Conservation (phyloP, 2,797 vertebrate genomes). For the Fundulus diaphanus region DNA sequence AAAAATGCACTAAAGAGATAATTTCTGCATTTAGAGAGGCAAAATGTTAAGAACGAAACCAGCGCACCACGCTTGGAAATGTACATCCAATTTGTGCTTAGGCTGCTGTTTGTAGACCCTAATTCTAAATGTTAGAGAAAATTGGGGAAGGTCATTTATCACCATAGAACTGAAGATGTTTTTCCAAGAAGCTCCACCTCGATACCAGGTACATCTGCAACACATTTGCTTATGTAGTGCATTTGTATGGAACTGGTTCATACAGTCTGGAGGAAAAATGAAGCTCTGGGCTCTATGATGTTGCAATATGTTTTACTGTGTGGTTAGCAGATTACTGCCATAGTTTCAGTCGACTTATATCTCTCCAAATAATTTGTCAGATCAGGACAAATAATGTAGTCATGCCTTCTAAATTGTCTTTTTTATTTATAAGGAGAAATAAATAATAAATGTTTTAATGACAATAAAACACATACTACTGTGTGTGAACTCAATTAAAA, state of each 20-base stretch:
- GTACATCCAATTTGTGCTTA: slow-evolving; percentile 53
- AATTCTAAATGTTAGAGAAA: slow-evolving; percentile 65
- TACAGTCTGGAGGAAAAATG: background rate
- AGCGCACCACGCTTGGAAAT: slow-evolving; percentile 6
- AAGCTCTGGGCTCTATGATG: background rate
- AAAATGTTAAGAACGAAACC: slow-evolving; percentile 43
- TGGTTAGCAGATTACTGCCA: slow-evolving; percentile 5
- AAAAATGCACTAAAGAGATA: slow-evolving; percentile 22
- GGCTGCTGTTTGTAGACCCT: slow-evolving; percentile 50
- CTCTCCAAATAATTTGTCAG: background rate
- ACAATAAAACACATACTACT: background rate
- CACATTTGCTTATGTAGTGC: slow-evolving; percentile 79
- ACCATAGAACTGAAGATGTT: slow-evolving; percentile 64
- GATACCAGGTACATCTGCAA: slow-evolving; percentile 79
- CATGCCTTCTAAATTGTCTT: too few species aligned
- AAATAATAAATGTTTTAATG: background rate
- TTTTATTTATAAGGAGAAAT: too few species aligned
- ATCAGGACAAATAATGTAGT: background rate
- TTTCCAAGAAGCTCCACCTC: slow-evolving; percentile 69
- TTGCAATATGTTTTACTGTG: background rate
- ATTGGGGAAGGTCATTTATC: slow-evolving; percentile 74
- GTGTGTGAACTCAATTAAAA: too few species aligned
- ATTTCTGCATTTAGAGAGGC: slow-evolving; percentile 52
- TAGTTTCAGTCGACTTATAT: background rate
- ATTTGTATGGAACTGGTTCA: slow-evolving; percentile 12